Evolutionary conservation across 1,140 invertebrate genomes (phyloP), one percentile per base, ranked within the genome.

Genomic region (Macrobrachium nipponense): DNA sequence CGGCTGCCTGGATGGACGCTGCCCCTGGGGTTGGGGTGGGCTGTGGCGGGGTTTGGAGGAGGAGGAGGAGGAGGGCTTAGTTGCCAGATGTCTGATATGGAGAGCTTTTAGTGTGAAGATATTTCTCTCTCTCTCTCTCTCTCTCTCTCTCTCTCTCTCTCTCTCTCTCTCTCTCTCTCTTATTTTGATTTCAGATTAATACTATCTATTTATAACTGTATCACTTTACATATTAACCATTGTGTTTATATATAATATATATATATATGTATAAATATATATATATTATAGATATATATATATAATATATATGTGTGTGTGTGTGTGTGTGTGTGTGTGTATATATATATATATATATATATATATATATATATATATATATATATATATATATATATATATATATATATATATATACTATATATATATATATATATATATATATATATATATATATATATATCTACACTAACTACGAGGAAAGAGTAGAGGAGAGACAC

Each of bases 281-380:
- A 70, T 70, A 70, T 70, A 70, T 70, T 70, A 70, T 70, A 70
- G 17, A 23, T 70, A 70, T 70, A 70, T 70, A 70, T 70, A 70
- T 20, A 70, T 18, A n/a, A 70, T 70, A 70, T 70, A 70, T 70
- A 70, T 70, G 20, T 70, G 20, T 70, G 20, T 70, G 20, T 27
- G 20, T 70, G 20, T 70, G 7, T 70, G 7, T 70, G 20, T 70
- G 20, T 70, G 20, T 70, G 20, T 70, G 20, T 70, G 20, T 70
- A 70, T 23, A 70, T 70, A 70, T 70, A 70, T 23, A 70, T 70
- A 70, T 23, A 70, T 23, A 70, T 23, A 70, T 23, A n/a, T 23
- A 70, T 23, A 23, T 70, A 70, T 23, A 8, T 23, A 70, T 23
- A 70, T 23, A 70, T 23, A 70, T 23, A 70, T 23, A 70, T 23